Evolutionary conservation across 35 echinoderm and acorn worm genomes (phyloP), one percentile per base, ranked within the genome.

Genomic region (Stichopus chloronotus): DNA sequence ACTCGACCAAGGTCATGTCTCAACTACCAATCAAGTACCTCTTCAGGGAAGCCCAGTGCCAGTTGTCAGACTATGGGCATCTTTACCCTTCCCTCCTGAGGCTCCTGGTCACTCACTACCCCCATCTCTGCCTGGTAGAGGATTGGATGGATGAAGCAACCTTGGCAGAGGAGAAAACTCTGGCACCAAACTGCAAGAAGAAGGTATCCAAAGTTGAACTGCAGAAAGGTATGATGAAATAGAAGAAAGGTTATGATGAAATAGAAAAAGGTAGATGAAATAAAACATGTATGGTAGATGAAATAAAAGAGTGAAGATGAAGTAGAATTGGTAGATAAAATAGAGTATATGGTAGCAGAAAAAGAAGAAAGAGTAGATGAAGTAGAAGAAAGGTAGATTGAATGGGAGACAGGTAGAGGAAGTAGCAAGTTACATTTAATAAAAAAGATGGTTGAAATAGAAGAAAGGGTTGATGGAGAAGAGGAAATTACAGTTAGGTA

Each of bases 1-100:
- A 99, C 81, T 96, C 95, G 5, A 94, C 74, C 16, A 94, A 95
- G 24, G 93, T 99, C 3, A 81, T 95, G 4, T 91, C 97, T 25
- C 95, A 99, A 58, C 79, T 99, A 4, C 97, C 97, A 82, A 96
- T 99, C 84, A 99, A 99, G 92, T 95, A 99, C 80, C 94, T 99
- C 52, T 77, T 99, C 52, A 82, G 93, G 17, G 91, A 96, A 7
- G 93, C 93, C 57, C 97, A 96, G 78, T 88, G 84, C 55, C 92
- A 95, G 13, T 92, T 96, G 88, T 86, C 92, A 8, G 91, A 94
- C 76, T 99, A 95, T 20, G 94, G 89, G 56, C 88, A 92, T 52
- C 90, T 99, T 25, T 99, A 99, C 68, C 95, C 97, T 9, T 88
- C 93, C 19, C 79, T 99, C 53, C 92, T 99, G 58, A 87, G 95